Conservation (phyloP, 2,888 invertebrate genomes). For the Eupeodes latifasciatus region DNA sequence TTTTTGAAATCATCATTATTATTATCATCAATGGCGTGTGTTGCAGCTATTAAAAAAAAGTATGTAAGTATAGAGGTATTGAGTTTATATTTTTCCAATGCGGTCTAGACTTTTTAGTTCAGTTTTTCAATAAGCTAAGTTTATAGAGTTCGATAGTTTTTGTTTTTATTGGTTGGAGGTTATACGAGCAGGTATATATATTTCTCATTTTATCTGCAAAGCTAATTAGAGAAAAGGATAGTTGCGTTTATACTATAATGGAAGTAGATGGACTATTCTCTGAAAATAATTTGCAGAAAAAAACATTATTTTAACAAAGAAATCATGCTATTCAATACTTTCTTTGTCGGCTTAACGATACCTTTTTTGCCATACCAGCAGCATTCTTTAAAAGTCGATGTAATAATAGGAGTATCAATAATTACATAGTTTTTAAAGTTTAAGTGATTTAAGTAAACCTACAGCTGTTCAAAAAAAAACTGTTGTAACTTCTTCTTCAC, state of each 20-base stretch:
- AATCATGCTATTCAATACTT: not conserved
- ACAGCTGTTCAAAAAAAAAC: no score
- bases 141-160: slow-evolving; percentile 1
- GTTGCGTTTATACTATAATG: not conserved
- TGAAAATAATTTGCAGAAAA: not conserved
- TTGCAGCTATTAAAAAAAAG: slow-evolving; percentile 56
- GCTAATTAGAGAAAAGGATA: slow-evolving; percentile 2
- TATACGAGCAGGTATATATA: not conserved
- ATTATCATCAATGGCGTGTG: slow-evolving; percentile 67
- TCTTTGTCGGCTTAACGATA: not conserved
- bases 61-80: slow-evolving; percentile 11
- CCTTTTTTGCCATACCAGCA: not conserved
- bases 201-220: not conserved
- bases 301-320: not conserved
- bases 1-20: slow-evolving; percentile 53
- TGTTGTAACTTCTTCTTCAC: no score
- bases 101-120: slow-evolving; percentile 63
- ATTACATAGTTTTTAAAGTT: no score
- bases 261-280: no score
- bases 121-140: slow-evolving; percentile 3
- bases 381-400: not conserved
- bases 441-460: no score
- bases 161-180: not conserved
- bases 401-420: no score
- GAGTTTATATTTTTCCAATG: slow-evolving; percentile 53